These are phyloP conservation scores for Stenichneumon culpator DNA, from an alignment of 2,888 invertebrate genomes.

Conservation along the genomic window DNA sequence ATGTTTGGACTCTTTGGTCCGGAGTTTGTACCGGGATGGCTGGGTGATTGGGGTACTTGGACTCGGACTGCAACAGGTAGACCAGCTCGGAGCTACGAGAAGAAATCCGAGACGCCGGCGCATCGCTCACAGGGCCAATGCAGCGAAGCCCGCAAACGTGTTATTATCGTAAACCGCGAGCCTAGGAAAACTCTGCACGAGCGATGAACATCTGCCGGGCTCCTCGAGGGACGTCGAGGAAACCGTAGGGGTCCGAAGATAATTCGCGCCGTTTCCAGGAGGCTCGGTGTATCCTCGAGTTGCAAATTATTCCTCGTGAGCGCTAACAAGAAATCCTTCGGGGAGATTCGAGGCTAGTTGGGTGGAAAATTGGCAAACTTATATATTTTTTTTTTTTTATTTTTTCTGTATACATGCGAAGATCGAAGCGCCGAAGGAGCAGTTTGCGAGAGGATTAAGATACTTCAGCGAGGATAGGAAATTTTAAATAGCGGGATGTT, in stretches of 20 bases:
- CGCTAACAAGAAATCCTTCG: conserved; percentile 4
- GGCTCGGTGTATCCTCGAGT: not conserved
- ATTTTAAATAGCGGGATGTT: not conserved
- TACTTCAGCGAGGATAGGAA: not conserved
- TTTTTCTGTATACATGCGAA: not conserved
- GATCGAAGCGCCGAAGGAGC: not conserved
- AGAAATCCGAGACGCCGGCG: conserved; percentile 9
- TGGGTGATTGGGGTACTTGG: not conserved
- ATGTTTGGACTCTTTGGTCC: not conserved
- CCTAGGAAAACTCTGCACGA: conserved; percentile 27
- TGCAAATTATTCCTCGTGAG: not conserved
- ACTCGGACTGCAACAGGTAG: conserved; percentile 30
- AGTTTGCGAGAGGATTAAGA: not conserved
- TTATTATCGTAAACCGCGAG: conserved; percentile 34
- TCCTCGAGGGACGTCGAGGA: conserved; percentile 15
- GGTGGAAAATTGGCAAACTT: not conserved
- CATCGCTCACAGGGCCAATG: conserved; percentile 15
- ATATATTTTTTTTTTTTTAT: not conserved
- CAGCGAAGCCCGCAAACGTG: conserved; percentile 1
- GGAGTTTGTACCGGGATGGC: no score
- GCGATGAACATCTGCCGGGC: not conserved
- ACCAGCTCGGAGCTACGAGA: conserved; percentile 22
- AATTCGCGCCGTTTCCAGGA: conserved; percentile 7
- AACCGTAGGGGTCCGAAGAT: conserved; percentile 12
- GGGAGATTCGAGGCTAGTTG: not conserved